Base-by-base conservation (phyloP, 2,888 invertebrate species). In the Idaea biselata region DNA sequence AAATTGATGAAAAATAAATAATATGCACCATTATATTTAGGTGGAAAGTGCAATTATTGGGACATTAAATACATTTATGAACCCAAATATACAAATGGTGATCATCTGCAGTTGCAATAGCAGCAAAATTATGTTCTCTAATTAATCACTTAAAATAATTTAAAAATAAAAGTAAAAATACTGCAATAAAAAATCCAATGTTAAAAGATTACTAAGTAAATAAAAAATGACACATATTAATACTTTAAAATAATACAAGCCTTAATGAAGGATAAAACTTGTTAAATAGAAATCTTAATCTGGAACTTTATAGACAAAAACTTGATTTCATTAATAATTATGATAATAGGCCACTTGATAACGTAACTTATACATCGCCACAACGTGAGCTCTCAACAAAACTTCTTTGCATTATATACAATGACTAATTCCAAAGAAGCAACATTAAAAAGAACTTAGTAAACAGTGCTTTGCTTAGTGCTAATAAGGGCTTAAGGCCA, bases 231-330 rank as follows among this genome's bases (percentile, higher is more conserved):
- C 76, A 70, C 64, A 78, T 76, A 86, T 88, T 86, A 90, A 91
- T 91, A 90, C 89, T 91, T 84, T 82, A 76, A 84, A 85, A 82
- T 88, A 88, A 91, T 89, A 89, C 87, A 89, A 88, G 86, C 85
- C 83, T 83, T 83, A 81, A 74, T 77, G 76, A 75, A 75, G 79
- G 58, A 55, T 70, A 69, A 83, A 82, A 85, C 81, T 82, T 83
- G 82, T 86, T 87, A 87, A 82, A 89, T 85, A 88, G 78, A 86
- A 83, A 79, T 88, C 86, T 86, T 87, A 87, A 72, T 83, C 77
- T 84, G 81, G 78, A 88, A 87, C 82, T 81, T 84, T 73, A 85
- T 87, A 82, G 81, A 85, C 79, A 83, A 81, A 17, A 4, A 55
- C n/a, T 55, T 55, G 14, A 74, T 66, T 81, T 82, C 74, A 84